Percentiles rank a stretch among this genome's conserved stretches.
phyloP scores from a whole-genome alignment of 2,888 invertebrate species.

The Lithodes maja region DNA sequence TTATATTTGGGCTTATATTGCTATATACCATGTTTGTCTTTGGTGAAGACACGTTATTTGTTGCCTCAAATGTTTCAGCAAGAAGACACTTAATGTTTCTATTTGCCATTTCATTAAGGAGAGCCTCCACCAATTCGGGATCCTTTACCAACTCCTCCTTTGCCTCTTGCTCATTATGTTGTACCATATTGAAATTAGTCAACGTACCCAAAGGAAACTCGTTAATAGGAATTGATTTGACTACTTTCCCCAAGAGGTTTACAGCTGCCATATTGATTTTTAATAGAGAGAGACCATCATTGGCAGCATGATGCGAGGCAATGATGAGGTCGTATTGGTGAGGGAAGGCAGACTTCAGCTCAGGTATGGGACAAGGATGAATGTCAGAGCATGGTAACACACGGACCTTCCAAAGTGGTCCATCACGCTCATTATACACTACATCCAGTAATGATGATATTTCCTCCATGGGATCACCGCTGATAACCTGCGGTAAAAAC shows the following conservation, averaged over 20 bases:
- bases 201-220: neutral
- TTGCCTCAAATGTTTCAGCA: neutral
- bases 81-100: neutral
- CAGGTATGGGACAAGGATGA: neutral
- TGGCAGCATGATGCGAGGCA: neutral
- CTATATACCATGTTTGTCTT: neutral
- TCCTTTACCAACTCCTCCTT: neutral
- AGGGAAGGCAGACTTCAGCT: neutral
- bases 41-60: neutral
- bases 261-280: neutral
- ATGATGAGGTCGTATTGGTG: neutral
- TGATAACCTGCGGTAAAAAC: no score
- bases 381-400: neutral
- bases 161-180: neutral
- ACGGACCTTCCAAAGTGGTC: neutral
- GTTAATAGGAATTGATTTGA: neutral
- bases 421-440: neutral
- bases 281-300: neutral
- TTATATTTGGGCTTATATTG: neutral
- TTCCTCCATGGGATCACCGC: no score
- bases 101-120: neutral
- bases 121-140: neutral
- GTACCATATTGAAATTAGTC: neutral
- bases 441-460: no score
- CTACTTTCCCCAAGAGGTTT: neutral